Conservation (phyloP, 2,797 vertebrate genomes). For the Chelon auratus region DNA sequence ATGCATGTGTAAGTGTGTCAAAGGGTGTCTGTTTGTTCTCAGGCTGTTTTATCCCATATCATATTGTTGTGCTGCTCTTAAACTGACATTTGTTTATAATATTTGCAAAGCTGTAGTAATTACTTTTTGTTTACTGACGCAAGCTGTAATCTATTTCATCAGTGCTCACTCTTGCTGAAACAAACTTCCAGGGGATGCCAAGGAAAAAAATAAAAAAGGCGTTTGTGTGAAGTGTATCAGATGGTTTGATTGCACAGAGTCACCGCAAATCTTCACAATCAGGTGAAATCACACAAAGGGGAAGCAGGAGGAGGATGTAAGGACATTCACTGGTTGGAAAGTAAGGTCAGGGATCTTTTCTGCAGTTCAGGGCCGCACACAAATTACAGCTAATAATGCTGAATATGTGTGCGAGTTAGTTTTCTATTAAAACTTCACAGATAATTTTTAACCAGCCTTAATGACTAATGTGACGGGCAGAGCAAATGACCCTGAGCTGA, state of each 20-base stretch:
- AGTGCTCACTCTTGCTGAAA: background rate
- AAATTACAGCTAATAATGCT: constrained; percentile 12
- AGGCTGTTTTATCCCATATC: constrained; percentile 16
- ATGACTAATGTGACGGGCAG: constrained; percentile 34
- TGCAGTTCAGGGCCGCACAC: constrained; percentile 18
- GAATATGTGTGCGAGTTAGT: background rate
- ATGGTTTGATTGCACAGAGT: constrained; percentile 21
- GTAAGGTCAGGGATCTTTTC: background rate
- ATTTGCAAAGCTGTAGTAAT: constrained; percentile 22
- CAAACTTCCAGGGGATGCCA: constrained; percentile 2
- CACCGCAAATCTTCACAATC: background rate
- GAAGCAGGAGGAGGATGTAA: constrained; percentile 1
- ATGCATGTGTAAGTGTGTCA: constrained; percentile 44
- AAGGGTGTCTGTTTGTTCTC: constrained; percentile 43
- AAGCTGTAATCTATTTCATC: constrained; percentile 14
- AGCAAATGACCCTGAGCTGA: constrained; percentile 41
- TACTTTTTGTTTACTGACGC: constrained; percentile 20
- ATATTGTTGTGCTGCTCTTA: background rate
- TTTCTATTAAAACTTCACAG: constrained; percentile 31
- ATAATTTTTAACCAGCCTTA: constrained; percentile 75
- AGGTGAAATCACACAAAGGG: background rate
- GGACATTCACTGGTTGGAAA: background rate
- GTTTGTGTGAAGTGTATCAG: constrained; percentile 14
- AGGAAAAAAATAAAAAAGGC: background rate
- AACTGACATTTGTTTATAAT: constrained; percentile 25